Evolutionary conservation across 1,140 invertebrate genomes (phyloP), one percentile per base, ranked within the genome.

Genomic region (Trachymyrmex cornetzi): DNA sequence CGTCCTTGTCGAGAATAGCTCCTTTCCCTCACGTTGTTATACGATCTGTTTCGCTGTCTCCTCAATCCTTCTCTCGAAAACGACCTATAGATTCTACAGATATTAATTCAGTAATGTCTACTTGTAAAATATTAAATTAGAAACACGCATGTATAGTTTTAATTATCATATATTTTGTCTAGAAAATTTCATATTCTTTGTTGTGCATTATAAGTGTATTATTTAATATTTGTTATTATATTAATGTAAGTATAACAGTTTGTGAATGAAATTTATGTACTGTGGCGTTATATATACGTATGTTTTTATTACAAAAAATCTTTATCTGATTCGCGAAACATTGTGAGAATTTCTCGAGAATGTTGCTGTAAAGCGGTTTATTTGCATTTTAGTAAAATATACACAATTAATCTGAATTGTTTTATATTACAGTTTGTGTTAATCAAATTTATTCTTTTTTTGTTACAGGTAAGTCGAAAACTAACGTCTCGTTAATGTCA

Each of bases 21-120:
- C 16, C 67, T 72, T 48, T 50, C 50, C 44, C 14, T 27, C 19
- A 34, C 11, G 2, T 48, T 77, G 89, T 79, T 89, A 90, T 24
- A 59, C 72, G 85, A 90, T 89, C 80, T 86, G 67, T 63, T 85
- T 87, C 86, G 75, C 19, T 57, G 77, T 48, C 74, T 72, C 80
- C 50, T 82, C 86, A 87, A 87, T 77, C 71, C 69, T 88, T 57
- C 63, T 85, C 67, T 87, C 63, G 77, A 82, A 88, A 89, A 91
- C 86, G 88, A 91, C 81, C 80, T 71, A 80, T 75, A 71, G 77
- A 75, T 63, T 86, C 71, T 81, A 59, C 61, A 53, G 30, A 87
- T 87, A 79, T 90, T 88, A 87, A 61, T 24, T 30, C 24, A 19
- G n/a, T 50, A 75, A 84, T 61, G 27, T 59, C 14, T 16, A n/a